Evolutionary conservation across 1,140 invertebrate species (phyloP), one percentile per base, ranked within the genome.

Genomic region (Littorina saxatilis): DNA sequence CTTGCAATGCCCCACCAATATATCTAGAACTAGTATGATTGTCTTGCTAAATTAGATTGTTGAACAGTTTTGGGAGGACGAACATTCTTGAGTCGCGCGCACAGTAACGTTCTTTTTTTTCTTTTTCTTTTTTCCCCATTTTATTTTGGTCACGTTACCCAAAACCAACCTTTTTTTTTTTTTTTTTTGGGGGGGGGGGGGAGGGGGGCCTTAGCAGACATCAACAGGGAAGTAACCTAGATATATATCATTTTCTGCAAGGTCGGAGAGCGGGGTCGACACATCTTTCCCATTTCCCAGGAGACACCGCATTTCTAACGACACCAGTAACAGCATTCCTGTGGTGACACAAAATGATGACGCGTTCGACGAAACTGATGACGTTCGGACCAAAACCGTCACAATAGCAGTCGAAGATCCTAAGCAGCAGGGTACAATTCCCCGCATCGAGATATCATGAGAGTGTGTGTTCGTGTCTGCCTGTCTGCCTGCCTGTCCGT

Each of bases 391-490:
- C 50, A 76, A 40, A 0, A 1, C 35, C 50, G 35, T 37, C 74
- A n/a, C 50, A 37, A 27, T 0, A 1, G 35, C 1, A 9, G 55
- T 29, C 15, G n/a, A 4, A 23, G 37, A 15, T 3, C 7, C 13
- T 13, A 37, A 1, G 0, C 29, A 63, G 35, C 76, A 27, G 27
- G 35, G 23, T 13, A 35, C 76, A 15, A 78, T 78, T 78, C 58
- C 76, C 2, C 55, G 76, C 29, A 78, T 78, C 3, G 55, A 78
- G 29, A 61, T 78, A 40, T 78, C 35, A 15, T 78, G 47, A 29
- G 68, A 11, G 68, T 39, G 3, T 40, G 35, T 43, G 70, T 50
- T 47, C 32, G 61, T 23, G 27, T 7, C 27, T 27, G 15, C 5
- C 29, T 5, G 5, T 32, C 7, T 27, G n/a, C 15, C 27, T 32